Evolutionary conservation across 2,113 vertebrate genomes (phyloP), one percentile per base, ranked within the genome.

Genomic region (Anolis carolinensis): DNA sequence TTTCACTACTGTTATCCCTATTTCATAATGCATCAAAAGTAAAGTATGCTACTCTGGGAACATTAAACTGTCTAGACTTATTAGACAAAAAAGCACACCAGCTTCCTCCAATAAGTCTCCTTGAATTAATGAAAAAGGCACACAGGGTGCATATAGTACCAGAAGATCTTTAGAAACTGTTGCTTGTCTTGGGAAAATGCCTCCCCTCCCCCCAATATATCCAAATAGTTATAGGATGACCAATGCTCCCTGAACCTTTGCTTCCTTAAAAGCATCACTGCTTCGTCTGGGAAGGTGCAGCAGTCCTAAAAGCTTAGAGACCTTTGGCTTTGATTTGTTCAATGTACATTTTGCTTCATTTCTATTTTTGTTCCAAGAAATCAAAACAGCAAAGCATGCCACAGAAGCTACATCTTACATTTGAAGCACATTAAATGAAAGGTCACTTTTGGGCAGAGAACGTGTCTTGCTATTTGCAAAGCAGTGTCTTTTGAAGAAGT

Each of bases 21-120:
- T 87, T 91, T 63, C 44, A 88, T 87, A 92, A 87, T 86, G 36
- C 83, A 86, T 87, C 68, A 88, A 82, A 72, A 36, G 71, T 68
- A 48, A 25, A 63, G 86, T 82, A 39, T 6, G 3, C 86, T 67
- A 62, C 23, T n/a, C 73, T 55, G 44, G 32, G 21, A 18, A 87
- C 11, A 1, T 86, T 87, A 63, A 36, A 16, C 32, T 80, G 23
- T 25, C 21, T 23, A 91, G 87, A 81, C 21, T 78, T 55, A 75
- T 86, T 81, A 67, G 55, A 10, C 55, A 67, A 36, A 75, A 81
- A 74, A 63, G 55, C 30, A 86, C 70, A 65, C 70, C n/a, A n/a
- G 39, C 59, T 67, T 81, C 78, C 36, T 27, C 59, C 68, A 80
- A 25, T 65, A 81, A 81, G 68, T 30, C 70, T 44, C n/a, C 30